phyloP scores from a whole-genome alignment of 2,113 vertebrate species.

The Nannobrachium achirus region DNA sequence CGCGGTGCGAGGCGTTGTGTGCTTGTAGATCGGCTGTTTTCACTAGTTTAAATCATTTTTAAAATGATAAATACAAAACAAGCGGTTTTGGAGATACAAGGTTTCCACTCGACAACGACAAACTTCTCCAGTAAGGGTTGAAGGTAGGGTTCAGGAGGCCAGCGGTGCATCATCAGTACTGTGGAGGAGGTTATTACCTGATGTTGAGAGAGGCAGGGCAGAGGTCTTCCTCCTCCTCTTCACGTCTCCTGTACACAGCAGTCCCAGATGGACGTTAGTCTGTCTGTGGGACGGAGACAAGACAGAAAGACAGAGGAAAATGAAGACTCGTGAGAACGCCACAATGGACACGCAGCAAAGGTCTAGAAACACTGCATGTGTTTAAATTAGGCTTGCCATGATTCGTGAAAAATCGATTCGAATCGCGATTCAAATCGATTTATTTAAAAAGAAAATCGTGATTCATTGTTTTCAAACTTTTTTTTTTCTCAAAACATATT shows the following conservation, averaged over 20 bases:
- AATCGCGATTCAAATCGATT: too few relatives aligned
- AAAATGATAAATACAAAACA: too few relatives aligned
- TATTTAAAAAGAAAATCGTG: too few relatives aligned
- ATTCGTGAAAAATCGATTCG: not conserved
- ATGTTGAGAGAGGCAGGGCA: conserved; percentile 45
- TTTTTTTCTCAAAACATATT: too few relatives aligned
- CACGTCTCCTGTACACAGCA: conserved; percentile 62
- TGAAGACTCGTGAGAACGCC: conserved; percentile 3
- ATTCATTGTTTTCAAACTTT: too few relatives aligned
- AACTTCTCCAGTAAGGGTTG: not conserved
- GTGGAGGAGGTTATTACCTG: conserved; percentile 63
- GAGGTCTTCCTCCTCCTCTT: conserved; percentile 70
- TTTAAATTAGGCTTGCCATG: not conserved
- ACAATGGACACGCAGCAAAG: not conserved
- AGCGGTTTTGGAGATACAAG: too few relatives aligned
- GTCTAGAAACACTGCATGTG: conserved; percentile 36
- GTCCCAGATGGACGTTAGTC: conserved; percentile 58
- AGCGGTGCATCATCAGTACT: not conserved
- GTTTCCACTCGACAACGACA: too few relatives aligned
- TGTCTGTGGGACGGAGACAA: conserved; percentile 48
- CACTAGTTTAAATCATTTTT: too few relatives aligned
- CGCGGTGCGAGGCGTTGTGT: too few relatives aligned
- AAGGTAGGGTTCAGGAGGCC: not conserved
- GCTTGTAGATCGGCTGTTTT: too few relatives aligned
- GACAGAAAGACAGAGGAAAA: not conserved